Evolutionary conservation across 35 echinoderm and acorn worm genomes (phyloP), one percentile per base, ranked within the genome.

Genomic region (Apostichopus californicus): DNA sequence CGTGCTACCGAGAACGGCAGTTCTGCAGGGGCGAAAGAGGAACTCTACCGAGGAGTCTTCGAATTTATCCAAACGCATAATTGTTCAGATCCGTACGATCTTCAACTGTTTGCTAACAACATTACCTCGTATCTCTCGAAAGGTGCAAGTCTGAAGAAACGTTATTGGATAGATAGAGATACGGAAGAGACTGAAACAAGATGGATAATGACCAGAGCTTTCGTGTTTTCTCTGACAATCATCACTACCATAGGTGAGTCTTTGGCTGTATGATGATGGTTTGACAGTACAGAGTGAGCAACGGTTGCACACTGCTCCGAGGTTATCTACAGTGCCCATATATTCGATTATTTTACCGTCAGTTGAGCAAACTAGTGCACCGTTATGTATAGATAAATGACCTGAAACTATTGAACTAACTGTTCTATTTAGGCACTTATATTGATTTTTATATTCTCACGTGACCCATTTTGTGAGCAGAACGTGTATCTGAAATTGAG

Each of bases 241-340:
- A 26, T 87, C 6, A 87, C 86, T 55, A 87, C 86, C 1, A 87
- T 87, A 63, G 86, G 86, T 87, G 57, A 87, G 64, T 59, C n/a
- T 3, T 25, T 68, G 34, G 34, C 34, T 46, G 34, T 46, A 46
- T 46, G 34, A 46, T 46, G 34, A 46, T 3, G 34, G 34, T 46
- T 46, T 46, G 34, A 46, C 34, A 46, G 34, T 46, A 46, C 34
- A 46, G 34, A 46, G 34, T 46, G 34, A 46, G 34, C 34, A 46
- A 46, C 34, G 34, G 34, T 46, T 46, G 34, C 34, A 46, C 34
- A 46, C 34, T 46, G 34, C 2, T 1, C 34, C 34, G 2, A 0
- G 34, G 34, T 46, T 46, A 4, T 46, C 34, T 46, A 1, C 34
- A 46, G 34, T 46, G 34, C 34, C 34, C 34, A 25, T 25, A 25